Base-by-base conservation (phyloP, 35 echinoderm and acorn worm genomes). In the Ophiothrix spiculata region DNA sequence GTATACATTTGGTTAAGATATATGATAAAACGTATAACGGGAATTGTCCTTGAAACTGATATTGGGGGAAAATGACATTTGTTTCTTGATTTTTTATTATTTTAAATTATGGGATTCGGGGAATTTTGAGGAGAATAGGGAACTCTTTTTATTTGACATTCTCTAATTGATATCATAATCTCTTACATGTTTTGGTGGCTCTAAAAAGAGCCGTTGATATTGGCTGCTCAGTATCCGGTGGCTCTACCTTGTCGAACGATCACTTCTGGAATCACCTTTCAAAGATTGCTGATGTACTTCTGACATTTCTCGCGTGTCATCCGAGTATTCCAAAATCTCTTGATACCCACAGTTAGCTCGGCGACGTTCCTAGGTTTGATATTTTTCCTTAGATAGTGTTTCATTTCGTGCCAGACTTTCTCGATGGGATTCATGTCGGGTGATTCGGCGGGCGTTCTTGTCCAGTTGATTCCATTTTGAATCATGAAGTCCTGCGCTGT, bases 381-480 rank as follows among this genome's bases (percentile, higher is more conserved):
- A 8, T 78, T 23, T 31, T 82, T 82, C n/a, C 80, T 39, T 42
- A 89, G 33, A 38, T 49, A 84, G 35, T 40, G 3, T 63, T 93
- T 88, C 40, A 84, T 14, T 32, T 93, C 78, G 17, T 63, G 35
- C 91, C 91, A 93, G 19, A 93, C 35, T 40, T 87, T 84, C 45
- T 89, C 86, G 14, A 84, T 93, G 31, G 73, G 81, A 49, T 93
- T 93, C 23, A 93, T n/a, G 37, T 93, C 91, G 16, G 85, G 91
- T 37, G 74, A 80, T 82, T 91, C 90, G 0, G 78, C 42, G 0
- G 84, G 90, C 15, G 84, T 91, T 25, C 35, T 88, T 45, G 85
- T 83, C 91, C 85, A 92, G 75, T 31, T 83, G 39, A 91, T 87
- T 16, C 56, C 84, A 41, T 77, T 25, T 25, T 75, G 6, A 34